Evolutionary conservation across 2,888 invertebrate species (phyloP).

Genomic region (Phasia obesa): DNA sequence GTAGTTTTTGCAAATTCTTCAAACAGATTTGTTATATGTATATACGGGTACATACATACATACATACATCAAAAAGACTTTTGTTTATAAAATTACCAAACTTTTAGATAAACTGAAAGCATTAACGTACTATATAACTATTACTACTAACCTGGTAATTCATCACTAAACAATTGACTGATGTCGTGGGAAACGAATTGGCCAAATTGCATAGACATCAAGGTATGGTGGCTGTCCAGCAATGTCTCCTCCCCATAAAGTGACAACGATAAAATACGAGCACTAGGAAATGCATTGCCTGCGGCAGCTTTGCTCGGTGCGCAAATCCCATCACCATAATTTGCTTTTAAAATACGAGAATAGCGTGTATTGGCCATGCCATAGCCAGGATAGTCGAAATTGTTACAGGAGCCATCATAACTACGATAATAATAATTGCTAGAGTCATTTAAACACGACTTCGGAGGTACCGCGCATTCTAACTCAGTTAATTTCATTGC

Average conservation of each 20-base stretch:
- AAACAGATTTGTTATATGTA: no score
- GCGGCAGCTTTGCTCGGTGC: conserved; percentile 66
- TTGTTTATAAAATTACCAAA: no score
- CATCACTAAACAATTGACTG: conserved; percentile 71
- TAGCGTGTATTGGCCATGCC: conserved; percentile 74
- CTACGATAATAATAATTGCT: conserved; percentile 76
- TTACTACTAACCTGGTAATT: conserved; percentile 72
- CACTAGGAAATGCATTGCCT: conserved; percentile 74
- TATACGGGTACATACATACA: no score
- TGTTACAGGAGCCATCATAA: conserved; percentile 78
- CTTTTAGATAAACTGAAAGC: no score
- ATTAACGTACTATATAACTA: no score
- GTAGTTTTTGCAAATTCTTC: no score
- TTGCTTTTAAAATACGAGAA: conserved; percentile 75
- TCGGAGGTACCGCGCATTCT: conserved; percentile 75
- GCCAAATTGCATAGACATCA: conserved; percentile 78
- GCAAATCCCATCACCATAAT: conserved; percentile 72
- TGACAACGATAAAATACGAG: conserved; percentile 76
- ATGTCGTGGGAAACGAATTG: conserved; percentile 78
- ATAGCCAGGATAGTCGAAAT: conserved; percentile 74
- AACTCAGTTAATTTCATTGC: conserved; percentile 24
- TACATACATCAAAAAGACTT: no score
- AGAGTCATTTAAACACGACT: conserved; percentile 74
- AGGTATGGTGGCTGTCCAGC: conserved; percentile 75
- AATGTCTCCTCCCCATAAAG: conserved; percentile 76